A percentile compares a stretch with the other conserved stretches of the same genome.
These are phyloP conservation scores for Campylomormyrus tamandua DNA, from an alignment of 2,113 vertebrate species.

Conservation along the genomic window DNA sequence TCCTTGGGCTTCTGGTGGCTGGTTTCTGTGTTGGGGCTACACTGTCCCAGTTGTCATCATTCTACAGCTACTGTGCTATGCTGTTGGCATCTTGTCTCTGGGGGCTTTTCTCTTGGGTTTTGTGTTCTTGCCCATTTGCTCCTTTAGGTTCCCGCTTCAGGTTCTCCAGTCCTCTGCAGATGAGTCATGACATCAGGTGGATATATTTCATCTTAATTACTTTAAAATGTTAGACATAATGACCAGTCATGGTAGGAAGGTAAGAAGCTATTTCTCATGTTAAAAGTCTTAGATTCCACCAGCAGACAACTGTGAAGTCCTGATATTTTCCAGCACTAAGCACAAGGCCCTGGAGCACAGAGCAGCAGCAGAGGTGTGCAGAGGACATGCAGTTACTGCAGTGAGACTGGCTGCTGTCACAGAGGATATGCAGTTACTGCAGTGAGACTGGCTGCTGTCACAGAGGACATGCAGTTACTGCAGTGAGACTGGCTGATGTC, in stretches of 20 bases:
- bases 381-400: neutral
- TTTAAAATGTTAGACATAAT: neutral
- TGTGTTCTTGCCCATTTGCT: neutral
- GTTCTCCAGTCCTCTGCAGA: neutral
- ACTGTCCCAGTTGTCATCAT: neutral
- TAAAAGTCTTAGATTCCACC: neutral
- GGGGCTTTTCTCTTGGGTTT: neutral
- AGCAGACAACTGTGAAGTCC: neutral
- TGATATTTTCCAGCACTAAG: neutral
- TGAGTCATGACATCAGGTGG: neutral
- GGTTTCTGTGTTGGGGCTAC: neutral
- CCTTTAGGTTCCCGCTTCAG: neutral
- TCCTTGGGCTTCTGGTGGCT: neutral
- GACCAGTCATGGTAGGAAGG: neutral
- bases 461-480: neutral
- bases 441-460: neutral
- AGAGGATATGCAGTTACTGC: too few relatives aligned
- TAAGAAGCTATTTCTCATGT: neutral
- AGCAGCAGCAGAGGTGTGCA: neutral
- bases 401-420: too few relatives aligned
- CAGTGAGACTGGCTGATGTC: too few relatives aligned
- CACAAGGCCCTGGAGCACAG: neutral
- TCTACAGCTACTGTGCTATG: neutral
- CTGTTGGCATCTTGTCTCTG: neutral
- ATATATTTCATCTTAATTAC: neutral